Evolutionary conservation across 2,113 vertebrate genomes (phyloP).

Genomic region (Salvelinus sp.): DNA sequence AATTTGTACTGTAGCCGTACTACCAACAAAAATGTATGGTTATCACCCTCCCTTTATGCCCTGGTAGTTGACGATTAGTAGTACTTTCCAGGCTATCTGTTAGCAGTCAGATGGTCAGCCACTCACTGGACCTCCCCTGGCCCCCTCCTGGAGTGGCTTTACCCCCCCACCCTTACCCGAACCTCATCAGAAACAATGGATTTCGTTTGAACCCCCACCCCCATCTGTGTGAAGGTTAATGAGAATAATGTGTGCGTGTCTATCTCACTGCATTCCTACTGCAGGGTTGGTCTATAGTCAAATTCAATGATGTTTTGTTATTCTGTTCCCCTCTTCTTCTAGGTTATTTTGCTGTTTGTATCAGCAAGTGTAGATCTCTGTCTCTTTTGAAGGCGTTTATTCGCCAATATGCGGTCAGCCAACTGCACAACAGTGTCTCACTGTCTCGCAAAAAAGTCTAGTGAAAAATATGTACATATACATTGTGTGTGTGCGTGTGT

Average conservation of each 20-base stretch:
- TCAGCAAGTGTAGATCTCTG: slow-evolving; percentile 72
- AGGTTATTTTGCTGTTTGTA: slow-evolving; percentile 80
- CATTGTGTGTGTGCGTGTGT: too few species aligned
- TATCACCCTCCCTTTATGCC: slow-evolving; percentile 22
- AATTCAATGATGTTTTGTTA: slow-evolving; percentile 79
- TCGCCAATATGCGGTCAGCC: slow-evolving; percentile 82
- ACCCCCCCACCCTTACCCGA: slow-evolving; percentile 50
- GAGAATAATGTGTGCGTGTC: slow-evolving; percentile 60
- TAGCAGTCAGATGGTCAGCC: slow-evolving; percentile 10
- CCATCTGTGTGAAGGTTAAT: slow-evolving; percentile 83
- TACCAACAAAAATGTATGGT: slow-evolving; percentile 80
- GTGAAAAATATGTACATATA: slow-evolving; percentile 48
- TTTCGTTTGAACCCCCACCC: slow-evolving; percentile 87
- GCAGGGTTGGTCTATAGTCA: slow-evolving; percentile 84
- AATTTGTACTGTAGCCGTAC: slow-evolving; percentile 93
- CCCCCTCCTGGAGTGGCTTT: slow-evolving; percentile 60
- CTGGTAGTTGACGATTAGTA: slow-evolving; percentile 48
- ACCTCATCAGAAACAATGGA: slow-evolving; percentile 83
- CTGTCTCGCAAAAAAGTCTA: slow-evolving; percentile 73
- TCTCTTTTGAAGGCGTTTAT: slow-evolving; percentile 86
- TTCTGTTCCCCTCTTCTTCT: slow-evolving; percentile 32
- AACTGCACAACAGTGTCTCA: slow-evolving; percentile 86
- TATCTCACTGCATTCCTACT: slow-evolving; percentile 91
- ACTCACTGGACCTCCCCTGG: neutral
- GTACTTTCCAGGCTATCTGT: too few species aligned